Conservation (phyloP, 2,113 vertebrate genomes). For the Oryzias woworae region DNA sequence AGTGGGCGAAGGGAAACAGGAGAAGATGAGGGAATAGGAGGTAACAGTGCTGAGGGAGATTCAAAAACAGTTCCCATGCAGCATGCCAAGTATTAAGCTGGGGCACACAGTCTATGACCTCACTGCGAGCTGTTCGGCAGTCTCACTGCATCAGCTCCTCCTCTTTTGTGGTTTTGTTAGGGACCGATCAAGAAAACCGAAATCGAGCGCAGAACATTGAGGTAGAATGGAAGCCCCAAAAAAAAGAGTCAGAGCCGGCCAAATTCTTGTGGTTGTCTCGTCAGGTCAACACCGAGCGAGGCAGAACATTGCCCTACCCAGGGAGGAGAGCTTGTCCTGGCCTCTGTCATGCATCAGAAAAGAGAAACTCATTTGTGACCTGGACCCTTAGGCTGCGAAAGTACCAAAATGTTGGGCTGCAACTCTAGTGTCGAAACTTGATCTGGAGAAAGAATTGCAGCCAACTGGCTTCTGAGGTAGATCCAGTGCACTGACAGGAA, state of each 20-base stretch:
- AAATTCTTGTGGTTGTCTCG: slow-evolving; percentile 75
- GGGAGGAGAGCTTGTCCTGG: slow-evolving; percentile 29
- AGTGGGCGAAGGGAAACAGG: slow-evolving; percentile 30
- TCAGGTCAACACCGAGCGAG: slow-evolving; percentile 63
- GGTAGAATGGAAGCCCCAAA: slow-evolving; percentile 63
- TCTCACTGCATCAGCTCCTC: slow-evolving; percentile 54
- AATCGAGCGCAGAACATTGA: slow-evolving; percentile 70
- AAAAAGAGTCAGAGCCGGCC: slow-evolving; percentile 50
- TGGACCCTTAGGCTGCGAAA: slow-evolving; percentile 20
- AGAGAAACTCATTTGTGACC: slow-evolving; percentile 45
- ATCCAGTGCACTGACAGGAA: slow-evolving; percentile 30
- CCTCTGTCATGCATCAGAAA: slow-evolving; percentile 40
- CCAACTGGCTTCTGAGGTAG: slow-evolving; percentile 39
- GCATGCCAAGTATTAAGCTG: slow-evolving; percentile 61
- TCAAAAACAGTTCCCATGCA: slow-evolving; percentile 72
- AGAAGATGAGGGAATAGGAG: slow-evolving; percentile 34
- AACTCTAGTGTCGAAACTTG: slow-evolving; percentile 26
- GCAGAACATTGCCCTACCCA: slow-evolving; percentile 50
- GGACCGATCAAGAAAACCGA: slow-evolving; percentile 67
- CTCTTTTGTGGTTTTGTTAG: slow-evolving; percentile 73
- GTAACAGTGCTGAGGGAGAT: slow-evolving; percentile 47
- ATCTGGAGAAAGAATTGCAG: slow-evolving; percentile 42
- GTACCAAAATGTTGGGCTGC: slow-evolving; percentile 27
- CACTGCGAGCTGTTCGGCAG: slow-evolving; percentile 56
- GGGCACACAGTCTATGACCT: slow-evolving; percentile 70